phyloP scores from a whole-genome alignment of 1,140 invertebrate species.

The Drosophila ananassae region DNA sequence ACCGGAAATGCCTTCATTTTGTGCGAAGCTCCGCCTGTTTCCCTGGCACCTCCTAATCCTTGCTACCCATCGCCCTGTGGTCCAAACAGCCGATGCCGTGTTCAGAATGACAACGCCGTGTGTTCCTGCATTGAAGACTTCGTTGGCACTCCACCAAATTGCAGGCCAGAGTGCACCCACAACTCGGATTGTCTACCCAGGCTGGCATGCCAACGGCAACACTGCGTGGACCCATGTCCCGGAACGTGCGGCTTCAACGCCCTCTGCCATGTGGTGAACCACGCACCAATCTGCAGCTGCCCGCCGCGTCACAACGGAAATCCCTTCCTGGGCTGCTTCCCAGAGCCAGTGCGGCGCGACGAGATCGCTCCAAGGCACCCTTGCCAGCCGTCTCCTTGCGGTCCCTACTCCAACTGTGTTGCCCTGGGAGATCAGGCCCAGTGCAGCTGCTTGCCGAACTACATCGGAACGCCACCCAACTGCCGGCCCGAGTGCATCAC shows the following conservation, averaged over 20 bases:
- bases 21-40: constrained; percentile 70
- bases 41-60: constrained; percentile 83
- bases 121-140: constrained; percentile 87
- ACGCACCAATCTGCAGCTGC: constrained; percentile 92
- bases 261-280: constrained; percentile 91
- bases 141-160: constrained; percentile 90
- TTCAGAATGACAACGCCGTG: constrained; percentile 85
- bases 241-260: constrained; percentile 91
- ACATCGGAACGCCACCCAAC: constrained; percentile 90
- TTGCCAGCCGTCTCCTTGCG: constrained; percentile 91
- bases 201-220: constrained; percentile 90
- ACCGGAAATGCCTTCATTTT: constrained; percentile 78
- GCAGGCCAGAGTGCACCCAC: constrained; percentile 92
- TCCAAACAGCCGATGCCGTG: constrained; percentile 85
- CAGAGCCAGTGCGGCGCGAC: constrained; percentile 62
- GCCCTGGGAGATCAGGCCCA: constrained; percentile 87
- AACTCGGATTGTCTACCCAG: constrained; percentile 92
- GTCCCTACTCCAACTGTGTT: constrained; percentile 89
- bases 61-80: constrained; percentile 87
- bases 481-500: constrained; percentile 92
- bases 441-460: constrained; percentile 89
- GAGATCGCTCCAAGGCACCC: constrained; percentile 72
- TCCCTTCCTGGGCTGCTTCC: constrained; percentile 90
- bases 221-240: constrained; percentile 89
- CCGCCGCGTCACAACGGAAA: constrained; percentile 91